Evolutionary conservation across 2,888 invertebrate species (phyloP).

Genomic region (Clitarchus hookeri): DNA sequence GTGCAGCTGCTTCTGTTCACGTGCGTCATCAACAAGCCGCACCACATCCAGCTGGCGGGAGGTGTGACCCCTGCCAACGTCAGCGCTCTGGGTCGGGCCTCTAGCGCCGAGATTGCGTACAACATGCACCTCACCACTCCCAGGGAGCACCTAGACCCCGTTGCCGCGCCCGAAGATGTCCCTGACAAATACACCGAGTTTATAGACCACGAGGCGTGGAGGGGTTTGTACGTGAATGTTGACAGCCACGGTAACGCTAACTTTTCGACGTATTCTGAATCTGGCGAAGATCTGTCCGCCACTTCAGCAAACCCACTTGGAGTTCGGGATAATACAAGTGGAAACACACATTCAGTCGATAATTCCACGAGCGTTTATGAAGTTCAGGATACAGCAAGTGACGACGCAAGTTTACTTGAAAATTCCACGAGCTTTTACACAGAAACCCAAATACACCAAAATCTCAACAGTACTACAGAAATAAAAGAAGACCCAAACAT

Average conservation of each 20-base stretch:
- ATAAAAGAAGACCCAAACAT: background rate
- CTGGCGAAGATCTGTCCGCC: too few relatives aligned
- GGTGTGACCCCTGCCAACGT: constrained; percentile 42
- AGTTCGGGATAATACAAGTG: too few relatives aligned
- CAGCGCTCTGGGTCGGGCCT: background rate
- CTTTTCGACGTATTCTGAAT: too few relatives aligned
- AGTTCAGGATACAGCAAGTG: background rate
- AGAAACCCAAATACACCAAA: background rate
- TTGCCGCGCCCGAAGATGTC: background rate
- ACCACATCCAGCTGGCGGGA: background rate
- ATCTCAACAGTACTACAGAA: background rate
- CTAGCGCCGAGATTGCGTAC: too few relatives aligned
- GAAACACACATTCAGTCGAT: too few relatives aligned
- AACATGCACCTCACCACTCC: background rate
- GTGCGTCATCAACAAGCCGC: constrained; percentile 42
- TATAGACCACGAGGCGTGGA: background rate
- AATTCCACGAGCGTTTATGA: too few relatives aligned
- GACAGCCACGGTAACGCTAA: too few relatives aligned
- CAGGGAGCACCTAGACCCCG: background rate
- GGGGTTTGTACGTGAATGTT: background rate
- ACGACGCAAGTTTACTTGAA: background rate
- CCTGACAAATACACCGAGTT: background rate
- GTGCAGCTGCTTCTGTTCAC: constrained; percentile 51
- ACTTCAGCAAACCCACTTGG: too few relatives aligned
- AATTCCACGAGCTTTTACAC: too few relatives aligned